Conservation (phyloP, 2,113 vertebrate genomes). For the Scalopus aquaticus region DNA sequence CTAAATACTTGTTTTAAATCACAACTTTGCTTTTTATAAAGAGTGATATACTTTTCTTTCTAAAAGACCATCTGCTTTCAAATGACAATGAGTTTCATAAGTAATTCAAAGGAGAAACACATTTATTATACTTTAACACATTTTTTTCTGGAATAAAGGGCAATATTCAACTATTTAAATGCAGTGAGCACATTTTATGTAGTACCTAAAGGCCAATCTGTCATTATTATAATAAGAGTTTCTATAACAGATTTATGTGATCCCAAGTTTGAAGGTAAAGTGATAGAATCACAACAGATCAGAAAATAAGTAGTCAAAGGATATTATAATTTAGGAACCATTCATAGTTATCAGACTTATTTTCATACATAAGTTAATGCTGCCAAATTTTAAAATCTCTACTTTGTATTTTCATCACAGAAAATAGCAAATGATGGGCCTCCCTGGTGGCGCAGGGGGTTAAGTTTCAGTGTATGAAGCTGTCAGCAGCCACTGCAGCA, state of each 20-base stretch:
- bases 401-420: not conserved
- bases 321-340: slow-evolving; percentile 71
- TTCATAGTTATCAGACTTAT: slow-evolving; percentile 51
- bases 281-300: slow-evolving; percentile 53
- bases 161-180: slow-evolving; percentile 58
- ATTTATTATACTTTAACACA: slow-evolving; percentile 69
- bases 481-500: too few species aligned
- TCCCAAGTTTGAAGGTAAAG: slow-evolving; percentile 37
- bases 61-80: slow-evolving; percentile 79
- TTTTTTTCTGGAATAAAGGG: slow-evolving; percentile 71
- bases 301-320: slow-evolving; percentile 13
- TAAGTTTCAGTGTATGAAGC: too few species aligned
- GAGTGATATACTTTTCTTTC: slow-evolving; percentile 71
- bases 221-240: slow-evolving; percentile 64
- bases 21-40: slow-evolving; percentile 71
- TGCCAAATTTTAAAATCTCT: slow-evolving; percentile 26
- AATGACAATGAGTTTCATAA: slow-evolving; percentile 69
- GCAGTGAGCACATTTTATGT: not conserved
- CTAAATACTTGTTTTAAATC: slow-evolving; percentile 75
- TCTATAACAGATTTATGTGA: slow-evolving; percentile 45
- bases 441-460: too few species aligned
- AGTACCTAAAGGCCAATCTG: slow-evolving; percentile 42
- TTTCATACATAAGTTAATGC: slow-evolving; percentile 43
- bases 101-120: slow-evolving; percentile 76
- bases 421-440: slow-evolving; percentile 30